Evolutionary conservation across 1,140 invertebrate species (phyloP).

Genomic region (Cydia splendana): DNA sequence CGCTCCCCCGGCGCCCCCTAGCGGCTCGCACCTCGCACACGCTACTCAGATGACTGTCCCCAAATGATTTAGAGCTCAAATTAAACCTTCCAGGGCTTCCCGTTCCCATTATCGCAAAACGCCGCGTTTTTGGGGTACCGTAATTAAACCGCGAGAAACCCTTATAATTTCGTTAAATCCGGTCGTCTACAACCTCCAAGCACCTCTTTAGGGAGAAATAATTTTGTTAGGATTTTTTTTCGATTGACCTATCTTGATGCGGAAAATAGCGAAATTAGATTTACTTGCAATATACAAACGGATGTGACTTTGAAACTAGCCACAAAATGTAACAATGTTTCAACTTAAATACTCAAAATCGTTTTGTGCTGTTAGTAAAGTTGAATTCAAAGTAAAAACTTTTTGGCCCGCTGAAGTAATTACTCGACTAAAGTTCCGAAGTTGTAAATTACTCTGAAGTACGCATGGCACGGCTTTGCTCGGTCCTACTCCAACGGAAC

Average conservation of each 20-base stretch:
- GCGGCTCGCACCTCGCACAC: constrained; percentile 43
- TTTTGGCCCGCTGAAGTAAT: constrained; percentile 22
- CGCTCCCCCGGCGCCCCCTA: constrained; percentile 44
- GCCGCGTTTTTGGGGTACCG: constrained; percentile 37
- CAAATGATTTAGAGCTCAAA: constrained; percentile 59
- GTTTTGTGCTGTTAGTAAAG: constrained; percentile 8
- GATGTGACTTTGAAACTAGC: background rate
- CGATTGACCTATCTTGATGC: background rate
- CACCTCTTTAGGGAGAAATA: constrained; percentile 21
- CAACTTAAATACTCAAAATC: background rate
- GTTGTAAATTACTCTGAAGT: constrained; percentile 28
- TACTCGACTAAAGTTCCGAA: constrained; percentile 11
- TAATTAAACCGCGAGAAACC: constrained; percentile 51
- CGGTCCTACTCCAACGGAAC: constrained; percentile 67
- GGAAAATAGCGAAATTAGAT: background rate
- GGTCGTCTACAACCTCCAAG: constrained; percentile 16
- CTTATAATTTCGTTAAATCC: constrained; percentile 38
- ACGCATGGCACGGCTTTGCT: constrained; percentile 47
- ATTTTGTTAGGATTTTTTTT: constrained; percentile 7
- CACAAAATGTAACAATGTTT: constrained; percentile 20
- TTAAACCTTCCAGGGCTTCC: constrained; percentile 45
- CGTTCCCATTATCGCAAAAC: constrained; percentile 33
- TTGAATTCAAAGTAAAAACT: constrained; percentile 27
- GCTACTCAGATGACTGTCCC: constrained; percentile 51
- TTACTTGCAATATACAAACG: background rate